Evolutionary conservation across 2,113 vertebrate genomes (phyloP).

Genomic region (Myiozetetes cayanensis): DNA sequence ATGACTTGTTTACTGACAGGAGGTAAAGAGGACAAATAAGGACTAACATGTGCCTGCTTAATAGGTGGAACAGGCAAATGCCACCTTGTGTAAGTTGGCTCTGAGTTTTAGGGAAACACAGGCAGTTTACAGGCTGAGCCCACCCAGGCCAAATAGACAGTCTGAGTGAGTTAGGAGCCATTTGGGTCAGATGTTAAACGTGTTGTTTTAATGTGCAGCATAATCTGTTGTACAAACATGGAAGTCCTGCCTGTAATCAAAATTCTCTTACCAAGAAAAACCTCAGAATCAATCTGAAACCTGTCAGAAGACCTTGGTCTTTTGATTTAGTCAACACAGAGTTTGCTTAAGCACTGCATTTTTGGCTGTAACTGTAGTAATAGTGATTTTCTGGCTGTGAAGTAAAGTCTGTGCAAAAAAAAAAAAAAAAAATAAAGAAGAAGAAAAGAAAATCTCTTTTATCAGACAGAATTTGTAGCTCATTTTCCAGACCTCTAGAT

Average conservation of each 20-base stretch:
- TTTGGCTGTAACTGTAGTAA: background rate
- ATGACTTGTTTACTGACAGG: conserved; percentile 8
- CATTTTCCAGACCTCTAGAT: background rate
- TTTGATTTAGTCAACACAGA: background rate
- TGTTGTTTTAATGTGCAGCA: background rate
- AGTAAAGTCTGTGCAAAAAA: background rate
- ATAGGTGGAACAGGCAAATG: background rate
- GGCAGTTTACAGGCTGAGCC: background rate
- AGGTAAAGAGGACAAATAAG: background rate
- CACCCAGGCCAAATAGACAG: background rate
- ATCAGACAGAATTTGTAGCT: background rate
- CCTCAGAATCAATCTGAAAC: background rate
- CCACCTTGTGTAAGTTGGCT: background rate
- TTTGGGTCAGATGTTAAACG: background rate
- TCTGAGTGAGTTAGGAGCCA: accelerated
- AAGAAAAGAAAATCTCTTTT: background rate
- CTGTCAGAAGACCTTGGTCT: background rate
- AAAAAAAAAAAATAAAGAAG: too few relatives aligned
- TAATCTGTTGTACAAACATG: background rate
- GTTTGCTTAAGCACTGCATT: background rate
- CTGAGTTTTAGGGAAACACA: background rate
- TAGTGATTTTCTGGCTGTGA: background rate
- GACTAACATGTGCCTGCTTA: background rate
- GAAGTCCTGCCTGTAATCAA: background rate
- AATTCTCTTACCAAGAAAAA: background rate